phyloP scores from a whole-genome alignment of 2,113 vertebrate genomes.

The Mormoops blainvillei region DNA sequence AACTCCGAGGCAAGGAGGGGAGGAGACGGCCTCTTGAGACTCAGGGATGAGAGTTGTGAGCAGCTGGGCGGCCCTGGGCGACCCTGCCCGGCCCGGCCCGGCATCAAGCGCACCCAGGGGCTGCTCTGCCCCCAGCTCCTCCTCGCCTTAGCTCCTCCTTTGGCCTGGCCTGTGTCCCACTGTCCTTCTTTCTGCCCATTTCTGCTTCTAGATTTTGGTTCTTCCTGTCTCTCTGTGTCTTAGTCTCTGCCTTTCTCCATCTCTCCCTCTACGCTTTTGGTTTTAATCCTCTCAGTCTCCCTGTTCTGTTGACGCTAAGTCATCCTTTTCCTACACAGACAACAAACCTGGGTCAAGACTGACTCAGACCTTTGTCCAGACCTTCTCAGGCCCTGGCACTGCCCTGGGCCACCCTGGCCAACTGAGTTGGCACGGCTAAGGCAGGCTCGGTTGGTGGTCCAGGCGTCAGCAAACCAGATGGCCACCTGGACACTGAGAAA shows the following conservation, averaged over 20 bases:
- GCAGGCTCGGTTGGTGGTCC: background rate
- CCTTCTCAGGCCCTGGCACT: background rate
- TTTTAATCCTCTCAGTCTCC: background rate
- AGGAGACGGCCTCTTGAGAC: background rate
- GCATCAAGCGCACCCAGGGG: background rate
- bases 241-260: background rate
- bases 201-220: background rate
- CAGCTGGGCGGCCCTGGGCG: background rate
- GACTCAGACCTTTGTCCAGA: background rate
- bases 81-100: accelerated
- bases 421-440: too few relatives aligned
- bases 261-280: background rate
- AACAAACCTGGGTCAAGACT: background rate
- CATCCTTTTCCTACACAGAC: background rate
- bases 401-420: background rate
- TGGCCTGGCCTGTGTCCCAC: background rate
- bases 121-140: accelerated
- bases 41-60: background rate
- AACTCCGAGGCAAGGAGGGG: background rate
- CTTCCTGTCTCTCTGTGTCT: background rate
- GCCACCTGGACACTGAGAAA: background rate
- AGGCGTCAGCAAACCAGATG: background rate
- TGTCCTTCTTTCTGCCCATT: background rate
- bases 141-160: background rate
- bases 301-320: background rate